Evolutionary conservation across 2,888 invertebrate species (phyloP).

Genomic region (Pteria penguin): DNA sequence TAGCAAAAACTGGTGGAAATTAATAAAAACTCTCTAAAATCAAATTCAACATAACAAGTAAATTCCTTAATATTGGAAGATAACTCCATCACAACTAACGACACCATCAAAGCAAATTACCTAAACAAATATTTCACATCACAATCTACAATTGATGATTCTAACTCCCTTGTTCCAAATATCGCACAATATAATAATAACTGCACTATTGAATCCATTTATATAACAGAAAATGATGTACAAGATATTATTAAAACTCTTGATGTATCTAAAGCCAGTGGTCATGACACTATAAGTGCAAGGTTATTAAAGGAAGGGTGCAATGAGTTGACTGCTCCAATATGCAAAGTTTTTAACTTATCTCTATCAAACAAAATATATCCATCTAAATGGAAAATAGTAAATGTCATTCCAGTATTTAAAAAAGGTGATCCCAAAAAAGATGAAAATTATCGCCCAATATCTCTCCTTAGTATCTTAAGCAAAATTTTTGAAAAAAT

Average conservation of each 20-base stretch:
- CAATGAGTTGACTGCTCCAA: neutral
- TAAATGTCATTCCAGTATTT: neutral
- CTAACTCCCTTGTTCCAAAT: no score
- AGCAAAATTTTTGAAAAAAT: slow-evolving; percentile 1
- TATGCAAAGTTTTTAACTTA: neutral
- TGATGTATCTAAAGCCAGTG: neutral
- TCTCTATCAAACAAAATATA: neutral
- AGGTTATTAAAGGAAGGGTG: neutral
- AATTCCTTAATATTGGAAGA: no score
- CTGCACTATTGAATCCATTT: neutral
- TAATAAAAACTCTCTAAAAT: no score
- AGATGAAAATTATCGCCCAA: neutral
- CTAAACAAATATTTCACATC: no score
- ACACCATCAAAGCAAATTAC: no score
- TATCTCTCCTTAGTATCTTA: neutral
- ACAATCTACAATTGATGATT: no score
- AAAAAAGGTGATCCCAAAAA: neutral
- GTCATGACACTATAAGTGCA: neutral
- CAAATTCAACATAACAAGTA: no score
- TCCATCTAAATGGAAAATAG: neutral
- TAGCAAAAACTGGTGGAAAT: no score
- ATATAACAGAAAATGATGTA: neutral
- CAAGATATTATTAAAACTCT: neutral
- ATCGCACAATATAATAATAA: no score
- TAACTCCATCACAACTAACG: no score